Percentiles rank a stretch among this genome's conserved stretches.
Conservation (phyloP, 2,113 vertebrate genomes). For the Tricholaema leucomelas region DNA sequence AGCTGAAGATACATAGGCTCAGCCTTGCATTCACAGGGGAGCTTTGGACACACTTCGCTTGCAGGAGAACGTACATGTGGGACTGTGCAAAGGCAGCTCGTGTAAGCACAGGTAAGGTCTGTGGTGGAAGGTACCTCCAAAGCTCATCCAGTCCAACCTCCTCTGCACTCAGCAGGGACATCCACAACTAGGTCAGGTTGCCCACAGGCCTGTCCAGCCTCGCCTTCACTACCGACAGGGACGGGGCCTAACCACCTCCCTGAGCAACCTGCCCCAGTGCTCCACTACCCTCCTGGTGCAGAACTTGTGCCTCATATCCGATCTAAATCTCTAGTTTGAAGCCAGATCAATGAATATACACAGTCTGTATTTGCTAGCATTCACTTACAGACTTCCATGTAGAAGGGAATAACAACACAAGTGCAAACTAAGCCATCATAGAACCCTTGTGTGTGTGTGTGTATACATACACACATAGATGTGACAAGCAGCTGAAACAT, state of each 20-base stretch:
- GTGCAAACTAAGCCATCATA: background rate
- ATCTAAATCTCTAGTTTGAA: too few relatives aligned
- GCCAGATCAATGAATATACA: background rate
- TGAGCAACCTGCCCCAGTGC: too few relatives aligned
- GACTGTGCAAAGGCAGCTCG: background rate
- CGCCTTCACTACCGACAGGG: too few relatives aligned
- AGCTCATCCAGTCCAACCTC: too few relatives aligned
- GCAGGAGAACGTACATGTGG: rapidly evolving
- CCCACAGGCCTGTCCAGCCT: too few relatives aligned
- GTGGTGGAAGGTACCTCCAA: too few relatives aligned
- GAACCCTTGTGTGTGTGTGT: background rate
- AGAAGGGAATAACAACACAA: background rate
- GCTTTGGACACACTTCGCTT: rapidly evolving
- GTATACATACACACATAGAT: rapidly evolving
- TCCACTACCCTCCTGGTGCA: too few relatives aligned
- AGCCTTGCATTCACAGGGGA: rapidly evolving
- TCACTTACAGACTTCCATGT: background rate
- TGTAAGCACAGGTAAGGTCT: too few relatives aligned
- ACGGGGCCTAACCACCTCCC: too few relatives aligned
- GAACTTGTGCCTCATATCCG: too few relatives aligned
- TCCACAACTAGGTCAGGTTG: too few relatives aligned
- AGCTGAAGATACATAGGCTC: background rate
- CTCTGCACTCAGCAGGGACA: too few relatives aligned
- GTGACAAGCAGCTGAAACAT: background rate
- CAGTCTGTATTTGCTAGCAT: background rate